phyloP scores from a whole-genome alignment of 2,113 vertebrate genomes.

The Pseudonaja textilis region DNA sequence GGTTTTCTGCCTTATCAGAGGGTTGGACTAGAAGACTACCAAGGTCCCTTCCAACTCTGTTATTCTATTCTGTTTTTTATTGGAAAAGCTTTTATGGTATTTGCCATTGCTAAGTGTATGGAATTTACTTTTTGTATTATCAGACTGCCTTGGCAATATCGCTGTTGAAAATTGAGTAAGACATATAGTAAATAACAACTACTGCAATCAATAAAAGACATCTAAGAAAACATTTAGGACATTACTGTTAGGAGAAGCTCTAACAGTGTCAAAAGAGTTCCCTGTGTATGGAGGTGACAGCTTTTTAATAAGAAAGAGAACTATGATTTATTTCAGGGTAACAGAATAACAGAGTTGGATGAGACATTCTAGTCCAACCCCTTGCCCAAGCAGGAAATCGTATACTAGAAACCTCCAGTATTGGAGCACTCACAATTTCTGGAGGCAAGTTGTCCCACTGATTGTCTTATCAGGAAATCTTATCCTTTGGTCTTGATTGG shows the following conservation, averaged over 20 bases:
- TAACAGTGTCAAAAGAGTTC: background rate
- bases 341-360: too few species aligned
- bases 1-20: background rate
- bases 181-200: background rate
- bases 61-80: background rate
- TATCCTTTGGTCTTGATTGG: too few species aligned
- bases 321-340: background rate
- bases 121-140: background rate
- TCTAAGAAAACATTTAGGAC: background rate
- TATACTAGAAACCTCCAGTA: too few species aligned
- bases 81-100: background rate
- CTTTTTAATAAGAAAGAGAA: background rate
- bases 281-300: background rate
- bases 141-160: background rate
- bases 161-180: background rate
- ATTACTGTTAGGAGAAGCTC: background rate
- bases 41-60: background rate
- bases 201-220: background rate
- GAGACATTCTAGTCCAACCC: too few species aligned
- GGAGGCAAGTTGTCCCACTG: too few species aligned
- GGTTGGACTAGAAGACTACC: background rate
- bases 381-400: too few species aligned
- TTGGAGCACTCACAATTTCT: too few species aligned
- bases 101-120: background rate
- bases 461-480: too few species aligned